Evolutionary conservation across 2,888 invertebrate genomes (phyloP).

Genomic region (Himalopsyche kuldschensis): DNA sequence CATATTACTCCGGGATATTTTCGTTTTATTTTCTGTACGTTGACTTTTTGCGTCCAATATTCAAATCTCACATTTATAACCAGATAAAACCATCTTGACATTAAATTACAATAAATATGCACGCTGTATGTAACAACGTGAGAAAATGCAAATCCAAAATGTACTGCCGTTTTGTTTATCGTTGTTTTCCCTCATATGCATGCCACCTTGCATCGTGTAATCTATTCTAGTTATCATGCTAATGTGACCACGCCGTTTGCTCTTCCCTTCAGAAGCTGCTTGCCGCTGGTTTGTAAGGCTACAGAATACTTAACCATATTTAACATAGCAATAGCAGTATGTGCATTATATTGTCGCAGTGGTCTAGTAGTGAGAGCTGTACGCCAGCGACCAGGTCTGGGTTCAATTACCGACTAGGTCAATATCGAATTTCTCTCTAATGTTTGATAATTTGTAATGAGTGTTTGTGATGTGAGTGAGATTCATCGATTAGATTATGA

Average conservation of each 20-base stretch:
- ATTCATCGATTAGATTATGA: too few relatives aligned
- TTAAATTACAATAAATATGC: not conserved
- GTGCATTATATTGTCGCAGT: not conserved
- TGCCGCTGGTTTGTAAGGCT: not conserved
- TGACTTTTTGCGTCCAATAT: not conserved
- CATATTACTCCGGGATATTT: not conserved
- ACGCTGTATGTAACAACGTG: not conserved
- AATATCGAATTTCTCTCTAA: too few relatives aligned
- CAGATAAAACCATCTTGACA: not conserved
- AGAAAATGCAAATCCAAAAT: not conserved
- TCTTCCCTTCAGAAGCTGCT: not conserved
- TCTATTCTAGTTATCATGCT: conserved; percentile 37
- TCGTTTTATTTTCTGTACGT: not conserved
- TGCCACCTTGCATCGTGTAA: conserved; percentile 5
- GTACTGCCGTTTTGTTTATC: not conserved
- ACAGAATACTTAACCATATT: not conserved
- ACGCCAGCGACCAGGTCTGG: too few relatives aligned
- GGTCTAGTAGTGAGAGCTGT: too few relatives aligned
- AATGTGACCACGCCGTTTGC: conserved; percentile 20
- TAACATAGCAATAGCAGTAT: not conserved
- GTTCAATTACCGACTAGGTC: too few relatives aligned
- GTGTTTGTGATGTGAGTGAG: too few relatives aligned
- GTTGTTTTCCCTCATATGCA: not conserved
- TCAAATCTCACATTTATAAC: not conserved
- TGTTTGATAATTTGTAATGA: too few relatives aligned